Evolutionary conservation across 2,797 vertebrate species (phyloP).

Genomic region (Vireo griseus): DNA sequence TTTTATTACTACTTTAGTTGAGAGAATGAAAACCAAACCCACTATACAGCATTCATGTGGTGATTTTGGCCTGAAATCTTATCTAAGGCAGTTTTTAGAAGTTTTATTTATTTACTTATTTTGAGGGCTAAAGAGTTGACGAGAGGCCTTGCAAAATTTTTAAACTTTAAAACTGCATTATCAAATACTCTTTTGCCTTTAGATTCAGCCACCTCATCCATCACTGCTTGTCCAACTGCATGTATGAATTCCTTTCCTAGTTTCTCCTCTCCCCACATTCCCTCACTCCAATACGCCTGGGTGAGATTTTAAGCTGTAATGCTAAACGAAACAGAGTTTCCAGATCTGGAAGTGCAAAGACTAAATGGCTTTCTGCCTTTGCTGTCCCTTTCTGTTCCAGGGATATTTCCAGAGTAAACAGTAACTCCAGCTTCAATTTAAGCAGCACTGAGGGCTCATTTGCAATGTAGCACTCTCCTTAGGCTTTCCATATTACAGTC

Average conservation of each 20-base stretch:
- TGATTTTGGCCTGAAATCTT: background rate
- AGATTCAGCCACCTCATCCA: background rate
- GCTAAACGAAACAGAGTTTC: background rate
- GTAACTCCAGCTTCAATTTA: background rate
- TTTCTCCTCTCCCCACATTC: background rate
- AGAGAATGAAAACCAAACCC: background rate
- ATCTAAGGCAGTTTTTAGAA: background rate
- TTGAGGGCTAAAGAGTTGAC: background rate
- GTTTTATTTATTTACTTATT: background rate
- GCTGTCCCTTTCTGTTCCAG: background rate
- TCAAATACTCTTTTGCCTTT: background rate
- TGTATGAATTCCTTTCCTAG: background rate
- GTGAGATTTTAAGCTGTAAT: background rate
- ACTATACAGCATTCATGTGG: background rate
- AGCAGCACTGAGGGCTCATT: background rate
- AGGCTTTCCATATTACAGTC: background rate
- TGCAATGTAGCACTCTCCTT: background rate
- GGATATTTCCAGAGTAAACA: background rate
- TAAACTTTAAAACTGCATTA: background rate
- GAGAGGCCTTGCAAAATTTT: background rate
- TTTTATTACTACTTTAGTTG: background rate
- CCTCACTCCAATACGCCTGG: fast-evolving
- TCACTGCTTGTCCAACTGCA: background rate
- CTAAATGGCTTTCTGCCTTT: background rate
- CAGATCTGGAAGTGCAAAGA: background rate